Conservation (phyloP, 2,113 vertebrate species). For the Dipodomys stephensi region DNA sequence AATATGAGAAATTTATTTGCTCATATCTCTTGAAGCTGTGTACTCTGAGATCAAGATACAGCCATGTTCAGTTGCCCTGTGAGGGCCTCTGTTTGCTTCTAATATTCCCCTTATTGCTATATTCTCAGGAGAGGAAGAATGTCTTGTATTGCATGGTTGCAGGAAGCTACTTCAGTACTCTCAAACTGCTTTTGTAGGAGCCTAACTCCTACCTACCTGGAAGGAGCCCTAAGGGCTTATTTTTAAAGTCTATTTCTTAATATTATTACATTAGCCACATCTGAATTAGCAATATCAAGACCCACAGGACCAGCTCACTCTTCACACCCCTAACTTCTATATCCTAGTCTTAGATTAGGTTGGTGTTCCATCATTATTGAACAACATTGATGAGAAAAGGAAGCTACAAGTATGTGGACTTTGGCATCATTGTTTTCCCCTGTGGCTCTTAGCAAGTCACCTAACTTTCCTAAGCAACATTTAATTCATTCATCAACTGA, state of each 20-base stretch:
- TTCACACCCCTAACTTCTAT: neutral
- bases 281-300: neutral
- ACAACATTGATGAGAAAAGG: neutral
- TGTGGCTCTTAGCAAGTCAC: neutral
- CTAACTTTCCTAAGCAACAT: neutral
- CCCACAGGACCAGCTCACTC: neutral
- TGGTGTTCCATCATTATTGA: neutral
- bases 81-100: neutral
- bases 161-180: neutral
- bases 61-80: neutral
- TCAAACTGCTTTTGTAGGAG: neutral
- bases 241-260: neutral
- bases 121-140: neutral
- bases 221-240: neutral
- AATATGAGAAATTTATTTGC: neutral
- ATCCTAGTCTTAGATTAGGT: neutral
- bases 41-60: neutral
- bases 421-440: neutral
- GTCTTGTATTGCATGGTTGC: neutral
- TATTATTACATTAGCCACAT: neutral
- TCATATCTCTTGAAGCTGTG: neutral
- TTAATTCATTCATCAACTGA: neutral
- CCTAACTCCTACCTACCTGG: neutral
- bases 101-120: neutral
- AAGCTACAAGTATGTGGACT: neutral